Conservation (phyloP, 2,797 vertebrate genomes). For the Myotis pilosus region DNA sequence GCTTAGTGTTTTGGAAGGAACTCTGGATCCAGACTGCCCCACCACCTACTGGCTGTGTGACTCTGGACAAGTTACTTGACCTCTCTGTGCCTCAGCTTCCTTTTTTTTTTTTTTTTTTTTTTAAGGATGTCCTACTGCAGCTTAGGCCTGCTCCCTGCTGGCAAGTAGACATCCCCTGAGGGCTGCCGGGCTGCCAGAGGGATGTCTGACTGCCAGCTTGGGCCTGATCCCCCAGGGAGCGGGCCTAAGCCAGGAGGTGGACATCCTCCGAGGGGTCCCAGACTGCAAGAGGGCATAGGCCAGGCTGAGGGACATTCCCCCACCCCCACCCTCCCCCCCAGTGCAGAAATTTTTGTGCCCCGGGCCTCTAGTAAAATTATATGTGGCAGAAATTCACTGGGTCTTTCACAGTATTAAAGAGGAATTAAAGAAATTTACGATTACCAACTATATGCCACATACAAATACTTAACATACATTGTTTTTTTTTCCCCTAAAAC, state of each 20-base stretch:
- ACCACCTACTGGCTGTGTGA: neutral
- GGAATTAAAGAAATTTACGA: constrained; percentile 22
- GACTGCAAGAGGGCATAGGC: too few species aligned
- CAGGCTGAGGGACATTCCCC: too few species aligned
- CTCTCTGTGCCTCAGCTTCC: neutral
- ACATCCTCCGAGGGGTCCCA: too few species aligned
- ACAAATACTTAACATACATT: neutral
- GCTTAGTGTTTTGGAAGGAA: neutral
- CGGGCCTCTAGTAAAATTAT: neutral
- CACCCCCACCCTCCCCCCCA: too few species aligned
- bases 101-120: neutral
- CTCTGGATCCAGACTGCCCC: neutral
- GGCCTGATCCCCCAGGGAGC: too few species aligned
- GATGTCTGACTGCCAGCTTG: too few species aligned
- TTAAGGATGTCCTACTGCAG: too few species aligned
- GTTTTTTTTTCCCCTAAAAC: neutral
- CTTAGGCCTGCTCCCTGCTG: too few species aligned
- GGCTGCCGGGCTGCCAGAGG: too few species aligned
- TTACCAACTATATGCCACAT: neutral
- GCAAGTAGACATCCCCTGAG: too few species aligned
- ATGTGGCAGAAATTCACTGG: neutral
- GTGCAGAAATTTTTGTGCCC: too few species aligned
- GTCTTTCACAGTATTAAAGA: constrained; percentile 28
- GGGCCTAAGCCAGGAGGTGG: too few species aligned
- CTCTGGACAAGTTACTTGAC: neutral